Evolutionary conservation across 2,888 invertebrate species (phyloP), one percentile per base, ranked within the genome.

Genomic region (Caenorhabditis sulstoni): DNA sequence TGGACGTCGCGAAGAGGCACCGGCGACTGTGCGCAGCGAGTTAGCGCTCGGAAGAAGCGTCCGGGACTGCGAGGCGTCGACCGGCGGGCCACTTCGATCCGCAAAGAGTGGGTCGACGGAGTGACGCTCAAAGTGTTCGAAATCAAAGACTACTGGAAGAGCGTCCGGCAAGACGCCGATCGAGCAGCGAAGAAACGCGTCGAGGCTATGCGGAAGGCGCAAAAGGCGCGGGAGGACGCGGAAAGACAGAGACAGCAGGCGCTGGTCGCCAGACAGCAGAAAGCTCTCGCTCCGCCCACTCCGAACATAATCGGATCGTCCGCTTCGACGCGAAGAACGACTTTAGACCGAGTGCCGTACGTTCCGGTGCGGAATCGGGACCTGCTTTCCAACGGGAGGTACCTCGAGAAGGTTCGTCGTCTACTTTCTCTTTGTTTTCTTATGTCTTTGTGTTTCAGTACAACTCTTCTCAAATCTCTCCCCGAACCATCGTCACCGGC

Each of bases 111-210:
- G 87, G 76, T 86, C 22, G 87, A 87, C 47, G 88, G 88, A 23
- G 84, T 88, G 14, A 87, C 88, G 11, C 78, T 89, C 44, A 87
- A 87, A 65, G 73, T 88, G 35, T 87, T 73, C 70, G 89, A 89
- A 70, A 88, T 89, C 59, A 74, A 66, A 58, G 78, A 78, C 55
- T 78, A 78, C 52, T 78, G 78, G 78, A 53, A 62, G 18, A 7
- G 11, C n/a, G 47, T 66, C 7, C 49, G 61, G 12, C 1, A n/a
- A 12, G 66, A 65, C 20, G 23, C 16, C 1, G 61, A 66, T 12
- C 39, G 16, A 23, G 9, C 9, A 16, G 50, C 35, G 1, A n/a
- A 45, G 29, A 18, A 29, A 16, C 52, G 37, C 9, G 14, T n/a
- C 14, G 58, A 55, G 1, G 61, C 49, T 53, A 3, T 18, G 39